Evolutionary conservation across 2,797 vertebrate genomes (phyloP).

Genomic region (Eremophila alpestris): DNA sequence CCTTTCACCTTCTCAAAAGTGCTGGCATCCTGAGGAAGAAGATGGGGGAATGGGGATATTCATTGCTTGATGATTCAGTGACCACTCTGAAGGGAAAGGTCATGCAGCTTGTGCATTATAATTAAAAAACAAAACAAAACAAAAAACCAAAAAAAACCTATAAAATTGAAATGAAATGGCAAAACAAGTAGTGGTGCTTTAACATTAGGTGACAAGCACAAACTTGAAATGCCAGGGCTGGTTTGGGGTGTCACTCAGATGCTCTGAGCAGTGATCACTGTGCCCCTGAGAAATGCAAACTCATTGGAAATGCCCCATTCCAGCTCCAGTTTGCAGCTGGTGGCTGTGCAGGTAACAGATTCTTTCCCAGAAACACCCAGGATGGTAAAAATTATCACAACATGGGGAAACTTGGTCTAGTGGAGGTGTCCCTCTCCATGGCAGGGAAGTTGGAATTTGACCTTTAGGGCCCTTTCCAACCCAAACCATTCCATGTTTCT

Average conservation of each 20-base stretch:
- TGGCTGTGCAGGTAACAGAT: neutral
- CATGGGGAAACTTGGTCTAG: neutral
- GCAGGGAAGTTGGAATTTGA: neutral
- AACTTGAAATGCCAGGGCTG: slow-evolving; percentile 42
- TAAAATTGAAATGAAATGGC: neutral
- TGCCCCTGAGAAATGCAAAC: neutral
- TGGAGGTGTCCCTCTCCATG: neutral
- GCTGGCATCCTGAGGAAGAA: slow-evolving; percentile 47
- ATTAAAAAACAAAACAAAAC: neutral
- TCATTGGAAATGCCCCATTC: neutral
- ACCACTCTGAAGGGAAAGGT: slow-evolving; percentile 17
- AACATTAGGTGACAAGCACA: neutral
- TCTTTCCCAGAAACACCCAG: neutral
- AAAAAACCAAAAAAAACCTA: too few species aligned
- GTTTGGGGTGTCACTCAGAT: slow-evolving; percentile 41
- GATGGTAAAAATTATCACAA: neutral
- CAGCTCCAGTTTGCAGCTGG: neutral
- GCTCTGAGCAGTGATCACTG: slow-evolving; percentile 13
- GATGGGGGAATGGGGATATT: neutral
- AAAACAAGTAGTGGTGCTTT: neutral
- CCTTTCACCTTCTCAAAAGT: slow-evolving; percentile 58
- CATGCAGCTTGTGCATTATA: neutral
- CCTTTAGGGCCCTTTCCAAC: neutral
- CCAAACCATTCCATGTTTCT: neutral
- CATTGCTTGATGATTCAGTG: neutral